These are phyloP conservation scores for Lasiurus cinereus DNA, from an alignment of 2,113 vertebrate genomes.

Conservation along the genomic window DNA sequence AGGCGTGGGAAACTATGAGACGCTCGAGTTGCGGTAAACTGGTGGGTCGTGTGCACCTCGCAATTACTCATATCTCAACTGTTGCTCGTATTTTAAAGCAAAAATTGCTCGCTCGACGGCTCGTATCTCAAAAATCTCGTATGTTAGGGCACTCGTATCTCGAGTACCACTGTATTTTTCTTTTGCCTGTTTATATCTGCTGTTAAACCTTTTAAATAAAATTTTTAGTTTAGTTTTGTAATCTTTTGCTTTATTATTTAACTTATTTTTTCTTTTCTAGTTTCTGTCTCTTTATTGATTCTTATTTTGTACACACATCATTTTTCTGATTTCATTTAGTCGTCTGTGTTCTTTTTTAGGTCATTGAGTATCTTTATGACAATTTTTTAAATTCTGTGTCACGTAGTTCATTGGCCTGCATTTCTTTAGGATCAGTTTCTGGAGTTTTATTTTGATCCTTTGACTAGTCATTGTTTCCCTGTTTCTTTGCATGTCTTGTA, in stretches of 20 bases:
- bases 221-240: neutral
- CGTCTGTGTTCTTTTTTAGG: constrained; percentile 8
- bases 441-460: constrained; percentile 11
- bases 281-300: neutral
- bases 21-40: too few relatives aligned
- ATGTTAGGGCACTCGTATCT: too few relatives aligned
- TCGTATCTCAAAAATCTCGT: too few relatives aligned
- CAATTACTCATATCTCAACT: too few relatives aligned
- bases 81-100: too few relatives aligned
- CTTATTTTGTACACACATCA: neutral
- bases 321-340: constrained; percentile 8
- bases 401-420: neutral
- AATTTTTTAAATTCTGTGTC: constrained; percentile 4
- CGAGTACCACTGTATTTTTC: too few relatives aligned
- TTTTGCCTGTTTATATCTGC: neutral
- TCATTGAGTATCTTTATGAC: neutral
- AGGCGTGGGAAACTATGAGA: too few relatives aligned
- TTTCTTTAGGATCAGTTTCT: neutral
- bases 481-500: neutral
- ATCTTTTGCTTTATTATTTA: constrained; percentile 37
- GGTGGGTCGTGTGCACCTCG: too few relatives aligned
- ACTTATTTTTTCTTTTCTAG: neutral
- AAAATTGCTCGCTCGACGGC: too few relatives aligned
- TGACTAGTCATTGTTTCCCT: neutral
- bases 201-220: neutral